These are phyloP conservation scores for Bolborhynchus lineola DNA, from an alignment of 2,113 vertebrate species.

Conservation along the genomic window DNA sequence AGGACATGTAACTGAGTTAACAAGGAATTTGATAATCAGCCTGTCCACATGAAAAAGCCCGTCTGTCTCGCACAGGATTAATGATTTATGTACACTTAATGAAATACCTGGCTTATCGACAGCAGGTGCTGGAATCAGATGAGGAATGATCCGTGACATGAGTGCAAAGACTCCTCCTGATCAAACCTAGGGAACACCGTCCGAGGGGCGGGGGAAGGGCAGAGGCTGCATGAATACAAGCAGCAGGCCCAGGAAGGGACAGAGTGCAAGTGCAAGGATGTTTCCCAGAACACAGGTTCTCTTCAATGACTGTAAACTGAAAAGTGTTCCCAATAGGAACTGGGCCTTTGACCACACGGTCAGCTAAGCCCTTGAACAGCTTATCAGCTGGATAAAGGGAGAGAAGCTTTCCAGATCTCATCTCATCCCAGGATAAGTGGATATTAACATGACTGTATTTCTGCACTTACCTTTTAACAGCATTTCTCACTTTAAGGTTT, in stretches of 20 bases:
- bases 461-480: not conserved
- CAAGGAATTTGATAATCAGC: not conserved
- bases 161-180: slow-evolving; percentile 15
- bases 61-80: not conserved
- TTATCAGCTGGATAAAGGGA: slow-evolving; percentile 3
- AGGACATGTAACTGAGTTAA: not conserved
- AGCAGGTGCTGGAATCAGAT: not conserved
- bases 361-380: slow-evolving; percentile 38
- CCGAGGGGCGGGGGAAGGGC: not conserved
- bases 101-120: not conserved
- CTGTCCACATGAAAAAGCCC: not conserved
- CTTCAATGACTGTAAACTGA: not conserved
- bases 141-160: not conserved
- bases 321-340: not conserved
- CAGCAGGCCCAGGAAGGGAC: not conserved
- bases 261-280: not conserved
- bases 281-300: not conserved
- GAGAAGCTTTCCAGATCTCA: slow-evolving; percentile 24
- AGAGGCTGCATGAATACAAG: not conserved
- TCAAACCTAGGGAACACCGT: not conserved
- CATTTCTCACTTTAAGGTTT: not conserved
- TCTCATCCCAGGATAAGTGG: not conserved
- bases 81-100: not conserved
- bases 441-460: not conserved
- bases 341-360: not conserved